Evolutionary conservation across 2,888 invertebrate genomes (phyloP).

Genomic region (Caenorhabditis becei): DNA sequence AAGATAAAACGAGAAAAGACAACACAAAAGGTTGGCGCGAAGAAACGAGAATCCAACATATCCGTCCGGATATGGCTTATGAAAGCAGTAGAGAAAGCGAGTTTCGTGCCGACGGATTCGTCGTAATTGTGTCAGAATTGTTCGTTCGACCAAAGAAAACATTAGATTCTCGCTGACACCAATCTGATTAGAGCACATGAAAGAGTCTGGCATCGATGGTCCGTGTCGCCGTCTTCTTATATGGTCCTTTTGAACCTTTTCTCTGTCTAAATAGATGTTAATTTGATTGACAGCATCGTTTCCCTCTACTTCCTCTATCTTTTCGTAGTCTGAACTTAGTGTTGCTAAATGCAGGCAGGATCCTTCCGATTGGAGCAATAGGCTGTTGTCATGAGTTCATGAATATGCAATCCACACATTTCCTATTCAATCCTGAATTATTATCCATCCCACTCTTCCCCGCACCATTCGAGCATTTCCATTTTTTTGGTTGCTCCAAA

Average conservation of each 20-base stretch:
- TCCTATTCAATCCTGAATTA: background rate
- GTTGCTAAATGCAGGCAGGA: no score
- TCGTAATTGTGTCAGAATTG: conserved; percentile 1
- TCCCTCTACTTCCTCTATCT: background rate
- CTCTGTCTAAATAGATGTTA: background rate
- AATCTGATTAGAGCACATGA: conserved; percentile 7
- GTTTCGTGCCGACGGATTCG: background rate
- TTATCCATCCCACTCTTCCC: background rate
- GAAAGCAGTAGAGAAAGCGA: no score
- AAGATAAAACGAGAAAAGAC: background rate
- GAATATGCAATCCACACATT: background rate
- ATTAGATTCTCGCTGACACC: background rate
- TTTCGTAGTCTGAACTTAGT: no score
- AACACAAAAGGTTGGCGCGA: background rate
- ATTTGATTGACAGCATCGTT: background rate
- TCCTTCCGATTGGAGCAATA: no score
- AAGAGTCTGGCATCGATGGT: background rate
- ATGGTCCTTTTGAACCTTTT: background rate
- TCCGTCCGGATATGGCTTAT: no score
- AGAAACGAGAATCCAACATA: no score
- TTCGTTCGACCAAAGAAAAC: background rate
- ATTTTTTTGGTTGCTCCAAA: background rate
- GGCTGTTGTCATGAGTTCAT: no score
- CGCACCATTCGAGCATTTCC: background rate
- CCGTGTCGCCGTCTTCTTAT: background rate